Percentiles rank a stretch among this genome's conserved stretches.
These are phyloP conservation scores for Diorhabda carinulata DNA, from an alignment of 1,140 invertebrate genomes.

Conservation along the genomic window DNA sequence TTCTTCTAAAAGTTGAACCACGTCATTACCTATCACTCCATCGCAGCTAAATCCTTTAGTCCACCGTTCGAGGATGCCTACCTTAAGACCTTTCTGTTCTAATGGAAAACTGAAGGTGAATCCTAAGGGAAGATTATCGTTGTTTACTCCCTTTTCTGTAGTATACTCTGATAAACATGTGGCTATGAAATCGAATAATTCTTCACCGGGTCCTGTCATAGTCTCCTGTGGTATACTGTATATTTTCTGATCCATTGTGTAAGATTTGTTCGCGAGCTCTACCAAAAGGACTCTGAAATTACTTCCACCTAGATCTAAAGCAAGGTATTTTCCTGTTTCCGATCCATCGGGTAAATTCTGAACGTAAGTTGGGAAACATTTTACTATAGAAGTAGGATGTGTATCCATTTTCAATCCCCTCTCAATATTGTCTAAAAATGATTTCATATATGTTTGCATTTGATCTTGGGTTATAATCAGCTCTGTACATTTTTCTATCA, in stretches of 20 bases:
- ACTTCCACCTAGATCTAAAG: conserved; percentile 97
- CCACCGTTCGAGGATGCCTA: conserved; percentile 86
- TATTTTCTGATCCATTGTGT: conserved; percentile 93
- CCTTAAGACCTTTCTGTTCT: conserved; percentile 83
- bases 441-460: conserved; percentile 70
- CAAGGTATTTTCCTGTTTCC: conserved; percentile 94
- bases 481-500: conserved; percentile 80
- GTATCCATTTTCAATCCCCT: conserved; percentile 77
- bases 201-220: conserved; percentile 81
- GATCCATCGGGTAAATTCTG: conserved; percentile 93
- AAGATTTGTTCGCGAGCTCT: conserved; percentile 73
- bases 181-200: conserved; percentile 96
- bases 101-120: conserved; percentile 99
- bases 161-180: conserved; percentile 92
- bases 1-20: conserved; percentile 75
- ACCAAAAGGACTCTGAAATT: conserved; percentile 97
- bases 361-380: conserved; percentile 85
- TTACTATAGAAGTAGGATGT: conserved; percentile 74
- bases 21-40: conserved; percentile 82
- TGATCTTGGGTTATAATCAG: conserved; percentile 79
- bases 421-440: conserved; percentile 72
- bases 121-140: conserved; percentile 84
- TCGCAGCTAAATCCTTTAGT: conserved; percentile 93
- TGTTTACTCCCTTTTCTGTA: conserved; percentile 67
- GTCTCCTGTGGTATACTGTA: conserved; percentile 91